Percentiles rank a stretch among this genome's conserved stretches.
These are phyloP conservation scores for Drosophila rhopaloa DNA, from an alignment of 1,140 invertebrate genomes.

Conservation along the genomic window DNA sequence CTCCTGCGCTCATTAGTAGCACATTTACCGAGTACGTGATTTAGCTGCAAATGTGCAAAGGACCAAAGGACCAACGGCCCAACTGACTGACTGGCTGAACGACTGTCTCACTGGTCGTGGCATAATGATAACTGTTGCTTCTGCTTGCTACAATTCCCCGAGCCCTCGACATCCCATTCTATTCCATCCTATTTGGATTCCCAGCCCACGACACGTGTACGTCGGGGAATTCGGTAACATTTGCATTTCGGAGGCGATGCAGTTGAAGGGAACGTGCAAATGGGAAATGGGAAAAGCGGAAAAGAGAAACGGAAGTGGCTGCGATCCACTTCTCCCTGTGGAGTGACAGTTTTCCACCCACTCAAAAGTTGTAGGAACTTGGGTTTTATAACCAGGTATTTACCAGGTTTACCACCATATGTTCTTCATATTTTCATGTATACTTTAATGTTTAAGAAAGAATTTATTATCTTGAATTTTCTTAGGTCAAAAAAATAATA, in stretches of 20 bases:
- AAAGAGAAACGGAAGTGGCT: constrained; percentile 2
- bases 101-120: constrained; percentile 3
- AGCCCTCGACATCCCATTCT: background rate
- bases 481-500: too few species aligned
- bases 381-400: background rate
- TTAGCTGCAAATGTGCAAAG: constrained; percentile 77
- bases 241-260: constrained; percentile 59
- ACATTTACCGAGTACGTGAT: constrained; percentile 78
- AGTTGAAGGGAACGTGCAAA: constrained; percentile 12
- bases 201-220: constrained; percentile 11
- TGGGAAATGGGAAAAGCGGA: background rate
- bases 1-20: constrained; percentile 74
- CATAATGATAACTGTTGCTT: constrained; percentile 68
- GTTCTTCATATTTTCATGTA: too few species aligned
- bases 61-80: constrained; percentile 13
- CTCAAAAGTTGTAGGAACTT: background rate
- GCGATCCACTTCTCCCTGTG: background rate
- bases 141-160: constrained; percentile 13
- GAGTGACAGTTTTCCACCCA: background rate
- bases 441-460: too few species aligned
- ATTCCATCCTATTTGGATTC: background rate
- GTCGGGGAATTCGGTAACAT: constrained; percentile 26
- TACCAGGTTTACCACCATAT: too few species aligned
- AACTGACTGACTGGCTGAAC: background rate
- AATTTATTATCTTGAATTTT: too few species aligned